Base-by-base conservation (phyloP, 2,888 invertebrate genomes). In the Lycophotia porphyrea region DNA sequence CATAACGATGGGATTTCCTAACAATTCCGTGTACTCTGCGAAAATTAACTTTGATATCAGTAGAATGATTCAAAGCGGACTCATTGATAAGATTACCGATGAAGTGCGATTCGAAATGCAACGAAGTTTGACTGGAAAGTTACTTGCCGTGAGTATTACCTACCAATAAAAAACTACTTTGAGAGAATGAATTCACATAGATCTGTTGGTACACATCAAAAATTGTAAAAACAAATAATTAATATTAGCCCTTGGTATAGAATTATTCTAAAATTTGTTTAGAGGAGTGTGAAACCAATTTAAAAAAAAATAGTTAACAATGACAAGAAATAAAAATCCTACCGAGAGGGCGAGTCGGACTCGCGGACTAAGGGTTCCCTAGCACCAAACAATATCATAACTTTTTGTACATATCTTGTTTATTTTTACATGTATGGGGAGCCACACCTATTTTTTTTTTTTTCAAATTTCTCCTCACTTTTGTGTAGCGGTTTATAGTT, bases 31-130 rank as follows among this genome's bases (percentile, higher is more conserved):
- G 0, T 98, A 98, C 89, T 97, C 97, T 8, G 94, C 96, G 1
- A 96, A 97, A 82, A 91, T 98, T 21, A 97, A 97, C 88, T 92
- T 93, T 0, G 97, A 97, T 75, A 95, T 98, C 7, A 92, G 97
- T 52, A 94, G 97, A 71, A 97, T 97, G 67, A 92, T 97, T n/a
- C 97, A 98, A 91, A 97, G 97, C 84, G 98, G 98, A 1, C 93
- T 98, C 8, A 87, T 98, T 34, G 92, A 94, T 42, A 98, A 98
- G 94, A 96, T 98, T 13, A 93, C 95, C 36, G 96, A 97, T 74
- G 98, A 98, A 90, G 97, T 98, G 0, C 97, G 97, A 74, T 98
- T 98, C 98, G 97, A 97, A 81, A 97, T 98, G 93, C 97, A 98
- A 90, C 96, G 98, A 74, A 97, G 97, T 64, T 90, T 96, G 0